Base-by-base conservation (phyloP, 2,113 vertebrate genomes). In the Neodontobutis hainanensis region DNA sequence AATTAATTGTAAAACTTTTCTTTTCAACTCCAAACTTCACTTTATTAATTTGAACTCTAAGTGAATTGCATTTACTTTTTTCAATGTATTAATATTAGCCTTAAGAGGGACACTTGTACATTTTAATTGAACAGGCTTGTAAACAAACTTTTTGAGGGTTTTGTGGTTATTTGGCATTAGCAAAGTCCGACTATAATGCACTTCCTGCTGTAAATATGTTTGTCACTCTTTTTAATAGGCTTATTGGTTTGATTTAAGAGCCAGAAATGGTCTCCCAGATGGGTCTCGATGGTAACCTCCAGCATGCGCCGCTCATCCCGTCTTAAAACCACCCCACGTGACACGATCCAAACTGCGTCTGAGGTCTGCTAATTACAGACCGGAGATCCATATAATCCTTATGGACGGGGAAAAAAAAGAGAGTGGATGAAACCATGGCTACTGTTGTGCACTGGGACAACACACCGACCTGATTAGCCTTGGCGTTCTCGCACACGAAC, bases 401-500 rank as follows among this genome's bases (percentile, higher is more conserved):
- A 48, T 3, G 2, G 3, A 12, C 38, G 55, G 36, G 11, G 42
- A 65, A 0, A 0, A 0, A 0, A 27, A 27, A 27, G 19, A 27
- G 19, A 27, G 19, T 27, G 19, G 52, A 64, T 55, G 68, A 75
- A 73, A 76, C 74, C 71, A 66, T 46, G 83, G 35, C 71, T 7
- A 73, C 73, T 0, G 60, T 61, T 55, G 34, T 52, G 11, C 16
- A 48, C 34, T 27, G 5, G 11, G 44, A 45, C 27, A 4, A 6
- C 19, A 8, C 38, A 69, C 76, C 61, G 27, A 98, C 97, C 96
- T 99, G 96, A 81, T 96, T 96, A 63, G 95, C 93, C 74, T 93
- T 96, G 27, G 96, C 94, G 40, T 96, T 96, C 90, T 99, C 96
- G 73, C 97, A 99, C 87, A 98, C 95, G 44, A 94, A 97, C 2